Evolutionary conservation across 2,888 invertebrate species (phyloP).

Genomic region (Stramonita haemastoma): DNA sequence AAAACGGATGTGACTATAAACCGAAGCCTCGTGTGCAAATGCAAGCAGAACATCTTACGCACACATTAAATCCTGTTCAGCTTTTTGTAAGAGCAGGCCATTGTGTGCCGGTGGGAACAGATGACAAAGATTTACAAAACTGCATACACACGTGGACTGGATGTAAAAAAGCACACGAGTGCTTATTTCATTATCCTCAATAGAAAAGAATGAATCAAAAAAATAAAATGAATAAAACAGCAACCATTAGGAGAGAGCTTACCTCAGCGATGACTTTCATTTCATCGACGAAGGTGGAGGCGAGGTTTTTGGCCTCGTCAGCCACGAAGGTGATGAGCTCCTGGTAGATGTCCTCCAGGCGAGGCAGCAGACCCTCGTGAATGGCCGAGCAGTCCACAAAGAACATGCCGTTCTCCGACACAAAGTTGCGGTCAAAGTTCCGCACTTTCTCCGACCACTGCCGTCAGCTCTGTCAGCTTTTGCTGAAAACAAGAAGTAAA

Average conservation of each 20-base stretch:
- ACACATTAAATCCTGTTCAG: too few relatives aligned
- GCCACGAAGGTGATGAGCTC: slow-evolving; percentile 73
- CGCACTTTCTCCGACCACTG: slow-evolving; percentile 74
- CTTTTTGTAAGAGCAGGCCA: too few relatives aligned
- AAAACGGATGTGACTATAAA: too few relatives aligned
- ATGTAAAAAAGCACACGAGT: too few relatives aligned
- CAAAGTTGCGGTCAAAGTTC: slow-evolving; percentile 71
- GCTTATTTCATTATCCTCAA: too few relatives aligned
- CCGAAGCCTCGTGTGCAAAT: too few relatives aligned
- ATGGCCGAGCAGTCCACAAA: slow-evolving; percentile 72
- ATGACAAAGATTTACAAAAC: too few relatives aligned
- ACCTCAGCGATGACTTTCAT: slow-evolving; percentile 54
- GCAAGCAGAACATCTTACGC: too few relatives aligned
- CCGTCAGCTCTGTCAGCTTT: slow-evolving; percentile 74
- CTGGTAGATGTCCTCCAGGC: slow-evolving; percentile 70
- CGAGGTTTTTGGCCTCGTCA: slow-evolving; percentile 67
- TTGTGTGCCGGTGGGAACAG: too few relatives aligned
- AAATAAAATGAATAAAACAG: neutral
- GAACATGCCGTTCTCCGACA: slow-evolving; percentile 73
- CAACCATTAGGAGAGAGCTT: neutral
- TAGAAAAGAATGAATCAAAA: neutral
- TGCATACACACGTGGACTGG: too few relatives aligned
- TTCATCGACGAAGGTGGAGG: slow-evolving; percentile 69
- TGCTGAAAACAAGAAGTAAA: slow-evolving; percentile 59
- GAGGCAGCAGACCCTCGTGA: slow-evolving; percentile 70